Conservation (phyloP, 2,888 invertebrate species). For the Melanchra persicariae region DNA sequence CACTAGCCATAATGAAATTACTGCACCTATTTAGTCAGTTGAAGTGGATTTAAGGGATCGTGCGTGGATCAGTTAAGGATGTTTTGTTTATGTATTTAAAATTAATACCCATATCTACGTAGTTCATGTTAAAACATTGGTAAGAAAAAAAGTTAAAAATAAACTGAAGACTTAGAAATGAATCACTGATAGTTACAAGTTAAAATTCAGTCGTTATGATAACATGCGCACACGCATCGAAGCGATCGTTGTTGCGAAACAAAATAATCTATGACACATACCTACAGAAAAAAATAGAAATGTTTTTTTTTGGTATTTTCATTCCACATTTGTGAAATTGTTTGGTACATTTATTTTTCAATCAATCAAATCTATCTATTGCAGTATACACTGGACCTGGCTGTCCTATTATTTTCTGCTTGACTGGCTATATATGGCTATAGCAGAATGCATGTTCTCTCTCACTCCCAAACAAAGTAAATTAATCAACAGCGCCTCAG, state of each 20-base stretch:
- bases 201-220: conserved; percentile 57
- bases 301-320: neutral
- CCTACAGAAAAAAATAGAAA: conserved; percentile 17
- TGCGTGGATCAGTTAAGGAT: no score
- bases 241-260: conserved; percentile 73
- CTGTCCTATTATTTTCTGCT: neutral
- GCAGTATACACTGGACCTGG: neutral
- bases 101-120: neutral
- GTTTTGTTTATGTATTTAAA: no score
- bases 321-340: neutral
- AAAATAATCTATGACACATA: conserved; percentile 66
- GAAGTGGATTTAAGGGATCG: no score
- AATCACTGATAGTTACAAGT: conserved; percentile 45
- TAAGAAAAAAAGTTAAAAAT: conserved; percentile 22
- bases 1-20: no score
- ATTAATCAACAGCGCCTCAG: neutral
- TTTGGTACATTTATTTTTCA: neutral
- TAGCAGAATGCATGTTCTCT: neutral
- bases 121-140: neutral
- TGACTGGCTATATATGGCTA: neutral
- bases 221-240: conserved; percentile 67
- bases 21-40: no score
- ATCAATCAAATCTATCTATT: neutral
- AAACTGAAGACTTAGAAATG: conserved; percentile 15
- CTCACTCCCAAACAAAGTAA: neutral